Evolutionary conservation across 1,140 invertebrate species (phyloP).

Genomic region (Muscidifurax raptorellus): DNA sequence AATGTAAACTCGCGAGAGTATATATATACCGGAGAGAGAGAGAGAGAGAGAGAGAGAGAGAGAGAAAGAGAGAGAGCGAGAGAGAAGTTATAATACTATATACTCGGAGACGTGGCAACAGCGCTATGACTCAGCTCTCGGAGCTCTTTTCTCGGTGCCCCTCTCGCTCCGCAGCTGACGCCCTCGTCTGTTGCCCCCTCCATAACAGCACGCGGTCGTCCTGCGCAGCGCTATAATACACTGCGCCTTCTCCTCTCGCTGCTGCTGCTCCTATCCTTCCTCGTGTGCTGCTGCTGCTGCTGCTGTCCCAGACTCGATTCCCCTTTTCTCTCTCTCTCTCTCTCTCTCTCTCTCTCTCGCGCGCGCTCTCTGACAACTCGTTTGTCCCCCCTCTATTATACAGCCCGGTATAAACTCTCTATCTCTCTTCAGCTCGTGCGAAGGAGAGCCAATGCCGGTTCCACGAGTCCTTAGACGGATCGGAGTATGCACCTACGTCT

Average conservation of each 20-base stretch:
- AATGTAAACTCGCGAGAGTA: neutral
- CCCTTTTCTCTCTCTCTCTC: slow-evolving; percentile 5
- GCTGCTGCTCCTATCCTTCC: slow-evolving; percentile 62
- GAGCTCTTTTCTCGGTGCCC: slow-evolving; percentile 60
- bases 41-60: slow-evolving; percentile 8
- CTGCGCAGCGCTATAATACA: slow-evolving; percentile 49
- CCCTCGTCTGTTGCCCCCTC: slow-evolving; percentile 62
- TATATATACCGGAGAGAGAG: neutral
- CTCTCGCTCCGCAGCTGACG: slow-evolving; percentile 69
- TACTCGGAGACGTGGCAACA: slow-evolving; percentile 70
- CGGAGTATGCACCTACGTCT: slow-evolving; percentile 24
- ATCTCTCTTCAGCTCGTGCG: neutral
- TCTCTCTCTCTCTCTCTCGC: neutral
- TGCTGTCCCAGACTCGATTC: slow-evolving; percentile 61
- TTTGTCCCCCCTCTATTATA: neutral
- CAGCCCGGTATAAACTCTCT: neutral
- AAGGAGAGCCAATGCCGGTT: slow-evolving; percentile 25
- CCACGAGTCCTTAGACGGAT: slow-evolving; percentile 44
- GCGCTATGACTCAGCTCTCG: slow-evolving; percentile 73
- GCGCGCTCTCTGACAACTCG: neutral
- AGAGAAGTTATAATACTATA: slow-evolving; percentile 5
- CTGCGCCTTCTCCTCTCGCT: slow-evolving; percentile 42
- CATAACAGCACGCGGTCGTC: slow-evolving; percentile 46
- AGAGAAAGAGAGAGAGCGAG: neutral
- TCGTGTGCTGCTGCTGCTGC: slow-evolving; percentile 52